Conservation (phyloP, 2,888 invertebrate genomes). For the Cataglyphis cursor region DNA sequence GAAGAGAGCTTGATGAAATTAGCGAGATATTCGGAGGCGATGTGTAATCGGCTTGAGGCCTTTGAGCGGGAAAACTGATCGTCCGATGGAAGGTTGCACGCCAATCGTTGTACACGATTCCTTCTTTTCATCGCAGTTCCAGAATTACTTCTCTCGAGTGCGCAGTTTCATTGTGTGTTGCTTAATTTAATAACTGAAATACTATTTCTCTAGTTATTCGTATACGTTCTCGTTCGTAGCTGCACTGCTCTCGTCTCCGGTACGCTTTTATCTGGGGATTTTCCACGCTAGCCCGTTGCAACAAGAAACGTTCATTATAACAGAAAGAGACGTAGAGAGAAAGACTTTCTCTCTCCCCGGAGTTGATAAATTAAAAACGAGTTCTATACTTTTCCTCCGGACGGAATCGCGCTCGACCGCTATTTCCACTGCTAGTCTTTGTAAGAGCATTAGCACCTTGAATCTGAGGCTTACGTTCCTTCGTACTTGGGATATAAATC, state of each 20-base stretch:
- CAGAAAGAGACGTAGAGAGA: constrained; percentile 48
- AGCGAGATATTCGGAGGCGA: constrained; percentile 35
- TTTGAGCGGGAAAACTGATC: constrained; percentile 41
- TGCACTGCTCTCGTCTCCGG: constrained; percentile 25
- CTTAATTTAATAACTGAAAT: constrained; percentile 56
- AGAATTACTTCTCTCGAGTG: constrained; percentile 48
- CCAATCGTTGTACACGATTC: constrained; percentile 38
- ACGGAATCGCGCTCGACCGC: constrained; percentile 48
- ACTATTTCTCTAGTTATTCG: constrained; percentile 51
- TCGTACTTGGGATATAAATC: constrained; percentile 41
- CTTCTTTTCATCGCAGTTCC: constrained; percentile 30
- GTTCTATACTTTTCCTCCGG: constrained; percentile 47
- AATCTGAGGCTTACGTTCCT: constrained; percentile 55
- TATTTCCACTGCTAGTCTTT: constrained; percentile 49
- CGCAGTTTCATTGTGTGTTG: constrained; percentile 45
- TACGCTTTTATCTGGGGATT: constrained; percentile 50
- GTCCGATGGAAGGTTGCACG: constrained; percentile 1
- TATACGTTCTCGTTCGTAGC: constrained; percentile 20
- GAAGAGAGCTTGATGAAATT: constrained; percentile 34
- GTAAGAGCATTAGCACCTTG: constrained; percentile 58
- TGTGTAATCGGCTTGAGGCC: constrained; percentile 37
- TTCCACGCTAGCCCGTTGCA: constrained; percentile 43
- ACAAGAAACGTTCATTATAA: constrained; percentile 45
- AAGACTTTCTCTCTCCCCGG: constrained; percentile 31
- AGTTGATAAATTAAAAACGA: constrained; percentile 58